Evolutionary conservation across 1,140 invertebrate genomes (phyloP).

Genomic region (Plutomurus gul): DNA sequence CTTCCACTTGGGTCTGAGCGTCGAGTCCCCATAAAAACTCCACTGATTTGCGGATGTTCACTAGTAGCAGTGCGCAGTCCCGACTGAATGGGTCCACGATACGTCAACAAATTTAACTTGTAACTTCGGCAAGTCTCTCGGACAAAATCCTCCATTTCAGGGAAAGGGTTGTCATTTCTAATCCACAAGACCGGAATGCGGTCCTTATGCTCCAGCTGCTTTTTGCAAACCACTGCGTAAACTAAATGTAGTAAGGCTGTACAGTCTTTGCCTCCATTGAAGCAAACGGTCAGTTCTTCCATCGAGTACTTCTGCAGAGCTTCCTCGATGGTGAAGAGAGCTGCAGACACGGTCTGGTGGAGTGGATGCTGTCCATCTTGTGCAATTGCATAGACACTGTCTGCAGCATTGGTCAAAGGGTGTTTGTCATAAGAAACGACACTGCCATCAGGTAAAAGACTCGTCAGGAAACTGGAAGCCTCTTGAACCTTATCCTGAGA

Average conservation of each 20-base stretch:
- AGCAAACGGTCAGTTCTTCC: constrained; percentile 82
- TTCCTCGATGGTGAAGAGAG: constrained; percentile 56
- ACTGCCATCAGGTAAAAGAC: constrained; percentile 45
- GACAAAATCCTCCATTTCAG: constrained; percentile 85
- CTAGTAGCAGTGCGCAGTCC: constrained; percentile 68
- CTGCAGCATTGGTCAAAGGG: constrained; percentile 36
- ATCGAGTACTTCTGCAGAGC: constrained; percentile 63
- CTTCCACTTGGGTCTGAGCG: constrained; percentile 79
- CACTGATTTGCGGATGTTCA: constrained; percentile 72
- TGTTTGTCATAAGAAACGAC: constrained; percentile 51
- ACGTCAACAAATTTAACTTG: constrained; percentile 71
- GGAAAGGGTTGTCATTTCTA: constrained; percentile 74
- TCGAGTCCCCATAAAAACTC: constrained; percentile 85
- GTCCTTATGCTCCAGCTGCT: constrained; percentile 57
- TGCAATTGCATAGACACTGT: constrained; percentile 50
- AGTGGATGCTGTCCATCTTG: constrained; percentile 43
- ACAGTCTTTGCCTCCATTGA: constrained; percentile 98
- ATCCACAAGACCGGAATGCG: constrained; percentile 76
- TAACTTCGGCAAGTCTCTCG: constrained; percentile 69
- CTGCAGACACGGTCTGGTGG: constrained; percentile 44
- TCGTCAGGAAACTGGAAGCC: constrained; percentile 57
- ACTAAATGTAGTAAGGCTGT: constrained; percentile 83
- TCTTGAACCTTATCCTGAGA: constrained; percentile 54
- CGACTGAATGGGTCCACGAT: constrained; percentile 72
- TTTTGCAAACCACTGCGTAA: constrained; percentile 66